A percentile compares a stretch with the other conserved stretches of the same genome.
phyloP scores from a whole-genome alignment of 2,113 vertebrate genomes.

The Paraplagusia blochii region DNA sequence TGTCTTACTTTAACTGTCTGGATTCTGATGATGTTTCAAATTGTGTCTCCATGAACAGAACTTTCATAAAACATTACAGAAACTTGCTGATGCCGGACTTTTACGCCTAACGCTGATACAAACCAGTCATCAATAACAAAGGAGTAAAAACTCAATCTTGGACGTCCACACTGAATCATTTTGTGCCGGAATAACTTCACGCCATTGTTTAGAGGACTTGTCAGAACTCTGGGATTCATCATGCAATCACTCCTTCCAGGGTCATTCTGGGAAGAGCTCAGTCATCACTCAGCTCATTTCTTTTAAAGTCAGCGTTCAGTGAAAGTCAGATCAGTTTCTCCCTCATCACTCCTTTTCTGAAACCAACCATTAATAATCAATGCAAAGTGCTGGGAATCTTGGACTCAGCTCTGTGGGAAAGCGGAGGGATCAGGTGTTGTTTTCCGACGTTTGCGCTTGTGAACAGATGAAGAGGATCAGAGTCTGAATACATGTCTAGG shows the following conservation, averaged over 20 bases:
- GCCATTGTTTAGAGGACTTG: too few species aligned
- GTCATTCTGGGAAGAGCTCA: constrained; percentile 45
- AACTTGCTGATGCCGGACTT: constrained; percentile 4
- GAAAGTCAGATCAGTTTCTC: constrained; percentile 53
- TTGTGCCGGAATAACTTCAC: too few species aligned
- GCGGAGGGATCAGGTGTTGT: constrained; percentile 41
- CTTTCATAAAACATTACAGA: not conserved
- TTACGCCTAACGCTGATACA: not conserved
- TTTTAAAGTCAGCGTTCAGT: constrained; percentile 41
- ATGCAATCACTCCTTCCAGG: too few species aligned
- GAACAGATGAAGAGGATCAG: constrained; percentile 10
- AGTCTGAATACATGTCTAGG: constrained; percentile 36
- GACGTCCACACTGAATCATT: too few species aligned
- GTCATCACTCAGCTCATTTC: constrained; percentile 25
- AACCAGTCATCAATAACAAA: constrained; percentile 7
- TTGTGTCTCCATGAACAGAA: too few species aligned
- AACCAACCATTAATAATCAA: constrained; percentile 73
- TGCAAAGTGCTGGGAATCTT: constrained; percentile 69
- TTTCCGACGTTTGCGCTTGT: not conserved
- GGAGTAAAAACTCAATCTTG: too few species aligned
- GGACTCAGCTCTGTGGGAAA: constrained; percentile 39
- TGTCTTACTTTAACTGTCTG: too few species aligned
- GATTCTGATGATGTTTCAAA: not conserved
- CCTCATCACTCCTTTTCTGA: constrained; percentile 31
- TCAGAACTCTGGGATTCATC: not conserved